Evolutionary conservation across 2,797 vertebrate genomes (phyloP).

Genomic region (Varecia variegata): DNA sequence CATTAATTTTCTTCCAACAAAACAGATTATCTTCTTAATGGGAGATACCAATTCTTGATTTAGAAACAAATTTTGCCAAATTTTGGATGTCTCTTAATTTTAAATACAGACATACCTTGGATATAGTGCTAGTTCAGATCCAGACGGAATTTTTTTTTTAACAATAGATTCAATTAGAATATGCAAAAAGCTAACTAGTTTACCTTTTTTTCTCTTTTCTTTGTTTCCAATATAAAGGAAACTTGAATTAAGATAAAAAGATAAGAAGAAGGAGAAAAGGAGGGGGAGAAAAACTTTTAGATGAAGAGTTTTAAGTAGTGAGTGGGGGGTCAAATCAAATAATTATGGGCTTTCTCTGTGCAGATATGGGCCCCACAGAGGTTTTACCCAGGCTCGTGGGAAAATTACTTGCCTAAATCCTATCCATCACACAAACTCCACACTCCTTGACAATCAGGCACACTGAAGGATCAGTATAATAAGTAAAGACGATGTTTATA

Average conservation of each 20-base stretch:
- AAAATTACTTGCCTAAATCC: not conserved
- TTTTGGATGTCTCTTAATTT: too few relatives aligned
- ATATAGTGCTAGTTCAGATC: not conserved
- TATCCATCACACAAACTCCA: not conserved
- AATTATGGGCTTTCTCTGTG: not conserved
- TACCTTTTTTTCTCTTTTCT: not conserved
- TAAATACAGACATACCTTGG: not conserved
- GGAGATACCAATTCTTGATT: not conserved
- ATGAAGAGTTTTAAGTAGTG: not conserved
- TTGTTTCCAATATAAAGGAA: not conserved
- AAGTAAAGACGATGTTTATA: not conserved
- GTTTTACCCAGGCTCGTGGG: not conserved
- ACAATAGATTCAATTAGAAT: not conserved
- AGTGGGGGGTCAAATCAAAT: not conserved
- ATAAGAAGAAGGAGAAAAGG: not conserved
- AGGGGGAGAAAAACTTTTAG: not conserved
- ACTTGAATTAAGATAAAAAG: not conserved
- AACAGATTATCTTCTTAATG: not conserved
- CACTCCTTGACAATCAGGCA: not conserved
- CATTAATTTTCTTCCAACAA: not conserved
- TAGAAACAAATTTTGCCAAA: not conserved
- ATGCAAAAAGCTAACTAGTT: not conserved
- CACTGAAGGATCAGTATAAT: not conserved
- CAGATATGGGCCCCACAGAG: not conserved
- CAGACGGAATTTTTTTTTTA: not conserved